Conservation (phyloP, 2,113 vertebrate species). For the Odobenus rosmarus region DNA sequence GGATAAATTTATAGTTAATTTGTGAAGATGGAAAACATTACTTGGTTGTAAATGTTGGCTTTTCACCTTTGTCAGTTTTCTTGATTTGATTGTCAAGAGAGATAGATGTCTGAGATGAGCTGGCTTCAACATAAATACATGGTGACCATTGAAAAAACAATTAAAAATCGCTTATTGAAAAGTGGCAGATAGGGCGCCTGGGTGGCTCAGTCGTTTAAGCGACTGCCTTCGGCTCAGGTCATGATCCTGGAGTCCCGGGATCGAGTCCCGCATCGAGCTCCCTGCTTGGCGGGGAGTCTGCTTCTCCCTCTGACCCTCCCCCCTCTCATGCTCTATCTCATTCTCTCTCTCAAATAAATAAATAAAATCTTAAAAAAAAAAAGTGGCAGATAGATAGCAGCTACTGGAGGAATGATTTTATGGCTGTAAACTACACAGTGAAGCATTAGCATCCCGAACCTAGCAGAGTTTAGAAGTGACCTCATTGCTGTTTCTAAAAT, state of each 20-base stretch:
- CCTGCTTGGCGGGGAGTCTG: too few species aligned
- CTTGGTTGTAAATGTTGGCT: neutral
- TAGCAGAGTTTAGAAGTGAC: slow-evolving; percentile 4
- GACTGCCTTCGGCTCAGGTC: too few species aligned
- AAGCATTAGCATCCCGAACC: neutral
- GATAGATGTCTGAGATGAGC: neutral
- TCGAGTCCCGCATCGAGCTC: too few species aligned
- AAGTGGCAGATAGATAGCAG: neutral
- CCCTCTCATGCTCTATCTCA: too few species aligned
- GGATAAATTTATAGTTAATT: neutral
- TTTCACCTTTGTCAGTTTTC: neutral
- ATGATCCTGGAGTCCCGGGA: too few species aligned
- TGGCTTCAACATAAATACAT: neutral
- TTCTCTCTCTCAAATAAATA: too few species aligned
- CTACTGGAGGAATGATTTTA: neutral
- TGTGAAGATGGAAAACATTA: neutral
- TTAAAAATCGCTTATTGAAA: neutral
- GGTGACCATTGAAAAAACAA: neutral
- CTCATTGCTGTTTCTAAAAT: slow-evolving; percentile 49
- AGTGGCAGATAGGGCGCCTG: neutral
- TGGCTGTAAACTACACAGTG: neutral
- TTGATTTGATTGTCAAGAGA: neutral
- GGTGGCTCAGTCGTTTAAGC: too few species aligned
- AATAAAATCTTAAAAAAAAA: neutral
- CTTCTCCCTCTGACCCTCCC: too few species aligned